Conservation (phyloP, 2,888 invertebrate species). For the Xestia sexstrigata region DNA sequence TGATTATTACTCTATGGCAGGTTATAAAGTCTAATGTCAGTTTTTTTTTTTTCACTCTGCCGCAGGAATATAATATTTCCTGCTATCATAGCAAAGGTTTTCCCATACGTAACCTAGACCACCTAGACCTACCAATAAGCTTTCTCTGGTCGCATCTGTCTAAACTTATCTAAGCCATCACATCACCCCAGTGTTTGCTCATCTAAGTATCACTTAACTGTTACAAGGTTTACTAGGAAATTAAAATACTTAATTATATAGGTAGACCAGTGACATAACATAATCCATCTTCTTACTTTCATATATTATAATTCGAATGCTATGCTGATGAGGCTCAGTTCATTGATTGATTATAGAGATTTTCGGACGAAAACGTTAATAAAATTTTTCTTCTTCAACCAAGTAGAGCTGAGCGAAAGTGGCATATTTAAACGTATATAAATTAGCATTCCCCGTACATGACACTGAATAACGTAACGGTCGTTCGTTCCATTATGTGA, state of each 20-base stretch:
- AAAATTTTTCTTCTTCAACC: slow-evolving; percentile 26
- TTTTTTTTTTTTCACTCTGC: background rate
- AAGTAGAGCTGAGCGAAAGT: slow-evolving; percentile 65
- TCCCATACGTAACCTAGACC: background rate
- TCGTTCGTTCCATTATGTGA: slow-evolving; percentile 67
- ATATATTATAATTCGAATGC: slow-evolving; percentile 45
- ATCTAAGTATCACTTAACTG: slow-evolving; percentile 16
- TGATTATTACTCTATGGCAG: background rate
- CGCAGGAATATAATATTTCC: background rate
- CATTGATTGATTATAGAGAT: slow-evolving; percentile 37
- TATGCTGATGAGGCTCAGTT: slow-evolving; percentile 46
- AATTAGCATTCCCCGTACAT: slow-evolving; percentile 73
- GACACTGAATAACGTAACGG: slow-evolving; percentile 72
- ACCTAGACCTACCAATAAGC: too few relatives aligned
- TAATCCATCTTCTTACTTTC: slow-evolving; percentile 53
- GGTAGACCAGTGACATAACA: slow-evolving; percentile 31
- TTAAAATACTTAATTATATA: too few relatives aligned
- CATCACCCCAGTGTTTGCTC: background rate
- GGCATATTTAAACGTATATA: slow-evolving; percentile 66
- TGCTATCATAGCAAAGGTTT: background rate
- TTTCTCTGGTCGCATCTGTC: background rate
- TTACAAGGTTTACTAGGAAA: slow-evolving; percentile 14
- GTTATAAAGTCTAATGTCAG: too few relatives aligned
- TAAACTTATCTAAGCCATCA: background rate
- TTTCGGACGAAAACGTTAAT: slow-evolving; percentile 39